phyloP scores from a whole-genome alignment of 1,140 invertebrate genomes.

The Bombus waltoni region DNA sequence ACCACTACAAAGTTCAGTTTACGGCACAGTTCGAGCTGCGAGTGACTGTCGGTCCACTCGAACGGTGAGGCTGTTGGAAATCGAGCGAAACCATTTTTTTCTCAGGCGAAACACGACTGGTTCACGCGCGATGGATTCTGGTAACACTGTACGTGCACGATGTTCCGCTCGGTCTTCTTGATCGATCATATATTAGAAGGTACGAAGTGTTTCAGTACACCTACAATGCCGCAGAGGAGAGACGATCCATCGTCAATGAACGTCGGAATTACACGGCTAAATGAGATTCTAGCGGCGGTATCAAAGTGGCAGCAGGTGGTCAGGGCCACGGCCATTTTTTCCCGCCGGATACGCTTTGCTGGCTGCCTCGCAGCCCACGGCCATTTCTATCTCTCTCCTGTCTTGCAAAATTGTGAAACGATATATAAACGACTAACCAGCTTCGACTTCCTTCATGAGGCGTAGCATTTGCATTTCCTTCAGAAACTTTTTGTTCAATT shows the following conservation, averaged over 20 bases:
- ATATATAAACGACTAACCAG: neutral
- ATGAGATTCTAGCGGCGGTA: conserved; percentile 80
- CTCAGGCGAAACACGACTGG: conserved; percentile 1
- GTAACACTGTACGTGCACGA: conserved; percentile 42
- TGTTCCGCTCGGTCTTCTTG: conserved; percentile 55
- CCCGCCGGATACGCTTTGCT: conserved; percentile 55
- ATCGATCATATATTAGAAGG: conserved; percentile 70
- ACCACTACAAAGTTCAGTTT: neutral
- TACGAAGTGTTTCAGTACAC: conserved; percentile 66
- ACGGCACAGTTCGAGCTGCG: neutral
- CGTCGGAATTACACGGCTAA: conserved; percentile 79
- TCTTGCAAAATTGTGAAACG: conserved; percentile 42
- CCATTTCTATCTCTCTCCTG: conserved; percentile 32
- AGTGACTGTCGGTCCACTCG: neutral
- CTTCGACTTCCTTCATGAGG: neutral
- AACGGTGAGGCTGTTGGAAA: conserved; percentile 1
- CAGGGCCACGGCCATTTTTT: conserved; percentile 71
- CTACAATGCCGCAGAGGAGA: conserved; percentile 62
- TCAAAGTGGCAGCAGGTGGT: conserved; percentile 83
- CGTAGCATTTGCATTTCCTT: neutral
- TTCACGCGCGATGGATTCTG: conserved; percentile 28
- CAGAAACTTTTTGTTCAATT: neutral
- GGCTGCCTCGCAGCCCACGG: conserved; percentile 48
- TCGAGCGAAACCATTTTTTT: conserved; percentile 21
- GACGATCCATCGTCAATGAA: conserved; percentile 77